phyloP scores from a whole-genome alignment of 2,888 invertebrate species.

The Stomorhina lunata region DNA sequence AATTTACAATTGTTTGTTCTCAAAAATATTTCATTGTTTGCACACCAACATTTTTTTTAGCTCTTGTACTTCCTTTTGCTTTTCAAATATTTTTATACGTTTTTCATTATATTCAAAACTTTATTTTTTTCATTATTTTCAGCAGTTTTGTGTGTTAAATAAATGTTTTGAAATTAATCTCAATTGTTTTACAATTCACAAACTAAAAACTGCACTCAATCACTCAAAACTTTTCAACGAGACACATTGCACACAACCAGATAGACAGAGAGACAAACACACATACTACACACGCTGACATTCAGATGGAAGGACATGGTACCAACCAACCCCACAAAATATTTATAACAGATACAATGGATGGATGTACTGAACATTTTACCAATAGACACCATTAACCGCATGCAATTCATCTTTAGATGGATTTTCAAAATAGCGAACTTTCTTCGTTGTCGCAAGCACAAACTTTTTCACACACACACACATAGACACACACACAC shows the following conservation, averaged over 20 bases:
- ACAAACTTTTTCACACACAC: slow-evolving; percentile 44
- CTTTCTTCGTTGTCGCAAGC: too few relatives aligned
- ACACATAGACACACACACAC: not conserved
- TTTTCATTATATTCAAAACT: not conserved
- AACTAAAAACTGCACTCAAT: slow-evolving; percentile 64
- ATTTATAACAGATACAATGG: slow-evolving; percentile 3
- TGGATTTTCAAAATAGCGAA: slow-evolving; percentile 69
- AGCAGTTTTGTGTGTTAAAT: slow-evolving; percentile 44
- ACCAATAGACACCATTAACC: slow-evolving; percentile 64
- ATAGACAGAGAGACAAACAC: slow-evolving; percentile 13
- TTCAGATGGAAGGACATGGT: too few relatives aligned
- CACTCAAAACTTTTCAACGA: slow-evolving; percentile 59
- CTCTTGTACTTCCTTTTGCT: not conserved
- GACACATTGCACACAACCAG: slow-evolving; percentile 45
- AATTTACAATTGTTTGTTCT: slow-evolving; percentile 36
- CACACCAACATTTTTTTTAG: not conserved
- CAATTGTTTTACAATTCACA: slow-evolving; percentile 64
- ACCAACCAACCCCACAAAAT: not conserved
- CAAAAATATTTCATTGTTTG: slow-evolving; percentile 29
- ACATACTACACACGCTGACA: not conserved
- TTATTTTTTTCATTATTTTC: slow-evolving; percentile 20
- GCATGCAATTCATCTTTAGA: slow-evolving; percentile 72
- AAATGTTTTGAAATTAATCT: slow-evolving; percentile 63
- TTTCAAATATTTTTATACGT: not conserved
- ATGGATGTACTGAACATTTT: slow-evolving; percentile 10